phyloP scores from a whole-genome alignment of 2,888 invertebrate species.

The Xylota sylvarum region DNA sequence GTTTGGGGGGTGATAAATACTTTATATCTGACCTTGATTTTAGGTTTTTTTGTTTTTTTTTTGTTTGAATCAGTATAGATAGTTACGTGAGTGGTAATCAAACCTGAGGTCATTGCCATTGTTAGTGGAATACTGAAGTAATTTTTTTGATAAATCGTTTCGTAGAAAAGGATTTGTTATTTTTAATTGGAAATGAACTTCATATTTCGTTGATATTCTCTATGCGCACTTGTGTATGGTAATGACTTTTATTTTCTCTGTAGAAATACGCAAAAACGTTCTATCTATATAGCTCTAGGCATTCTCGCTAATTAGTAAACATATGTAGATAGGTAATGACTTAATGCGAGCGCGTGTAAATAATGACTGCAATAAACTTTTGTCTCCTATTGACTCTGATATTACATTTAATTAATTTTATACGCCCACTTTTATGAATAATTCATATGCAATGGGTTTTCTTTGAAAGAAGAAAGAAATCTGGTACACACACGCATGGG shows the following conservation, averaged over 20 bases:
- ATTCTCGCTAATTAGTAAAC: slow-evolving; percentile 13
- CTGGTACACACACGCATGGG: not conserved
- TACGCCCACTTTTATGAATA: slow-evolving; percentile 20
- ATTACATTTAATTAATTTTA: slow-evolving; percentile 20
- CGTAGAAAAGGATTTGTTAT: not conserved
- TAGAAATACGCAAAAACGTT: not conserved
- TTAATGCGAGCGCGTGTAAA: slow-evolving; percentile 19
- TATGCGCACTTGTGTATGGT: not conserved
- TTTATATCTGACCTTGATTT: slow-evolving; percentile 22
- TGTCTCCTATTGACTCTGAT: not conserved
- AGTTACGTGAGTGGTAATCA: not conserved
- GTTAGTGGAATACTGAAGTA: not conserved
- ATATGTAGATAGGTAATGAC: not conserved
- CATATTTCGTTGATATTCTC: not conserved
- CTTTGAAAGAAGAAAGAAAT: not conserved
- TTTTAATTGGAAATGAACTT: no score
- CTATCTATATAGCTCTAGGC: not conserved
- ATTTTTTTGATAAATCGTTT: slow-evolving; percentile 15
- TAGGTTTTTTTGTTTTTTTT: not conserved
- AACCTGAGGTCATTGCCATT: slow-evolving; percentile 28
- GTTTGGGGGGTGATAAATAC: slow-evolving; percentile 21
- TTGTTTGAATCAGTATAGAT: not conserved
- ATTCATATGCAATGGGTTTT: slow-evolving; percentile 22
- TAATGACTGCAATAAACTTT: slow-evolving; percentile 1
- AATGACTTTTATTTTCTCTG: not conserved